A percentile compares a stretch with the other conserved stretches of the same genome.
These are phyloP conservation scores for Euzetes globulus DNA, from an alignment of 2,888 invertebrate species.

Conservation along the genomic window DNA sequence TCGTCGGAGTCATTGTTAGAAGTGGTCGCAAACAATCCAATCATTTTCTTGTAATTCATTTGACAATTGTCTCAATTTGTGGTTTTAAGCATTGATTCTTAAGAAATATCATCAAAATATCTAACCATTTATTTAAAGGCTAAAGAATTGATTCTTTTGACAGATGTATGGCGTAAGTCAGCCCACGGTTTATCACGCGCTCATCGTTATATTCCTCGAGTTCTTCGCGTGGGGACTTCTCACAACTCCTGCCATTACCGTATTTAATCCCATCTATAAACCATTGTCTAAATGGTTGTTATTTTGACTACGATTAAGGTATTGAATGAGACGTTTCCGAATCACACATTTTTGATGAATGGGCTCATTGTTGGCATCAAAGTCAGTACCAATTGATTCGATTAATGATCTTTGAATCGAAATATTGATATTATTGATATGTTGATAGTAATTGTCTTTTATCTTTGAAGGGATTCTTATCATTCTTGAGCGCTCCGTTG, in stretches of 20 bases:
- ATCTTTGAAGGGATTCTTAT: slow-evolving; percentile 68
- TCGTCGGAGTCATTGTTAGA: slow-evolving; percentile 35
- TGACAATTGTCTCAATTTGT: background rate
- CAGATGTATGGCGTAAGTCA: slow-evolving; percentile 30
- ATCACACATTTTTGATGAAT: slow-evolving; percentile 99
- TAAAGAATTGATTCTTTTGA: background rate
- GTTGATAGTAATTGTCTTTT: slow-evolving; percentile 20
- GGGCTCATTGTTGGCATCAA: slow-evolving; percentile 98
- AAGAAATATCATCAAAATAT: too few species aligned
- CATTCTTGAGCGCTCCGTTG: slow-evolving; percentile 92
- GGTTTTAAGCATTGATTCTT: background rate
- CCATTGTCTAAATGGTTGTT: too few species aligned
- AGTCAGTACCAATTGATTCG: slow-evolving; percentile 48
- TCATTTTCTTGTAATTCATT: slow-evolving; percentile 13
- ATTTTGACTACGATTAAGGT: slow-evolving; percentile 53
- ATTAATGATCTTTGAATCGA: background rate
- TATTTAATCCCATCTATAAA: slow-evolving; percentile 47
- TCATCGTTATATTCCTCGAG: slow-evolving; percentile 98
- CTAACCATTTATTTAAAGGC: too few species aligned
- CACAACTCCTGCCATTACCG: slow-evolving; percentile 91
- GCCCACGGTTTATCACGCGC: slow-evolving; percentile 95
- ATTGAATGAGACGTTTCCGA: slow-evolving; percentile 93
- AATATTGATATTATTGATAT: too few species aligned
- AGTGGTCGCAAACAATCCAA: slow-evolving; percentile 31
- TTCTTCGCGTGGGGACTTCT: slow-evolving; percentile 99